These are phyloP conservation scores for Limonius californicus DNA, from an alignment of 1,140 invertebrate species.

Conservation along the genomic window DNA sequence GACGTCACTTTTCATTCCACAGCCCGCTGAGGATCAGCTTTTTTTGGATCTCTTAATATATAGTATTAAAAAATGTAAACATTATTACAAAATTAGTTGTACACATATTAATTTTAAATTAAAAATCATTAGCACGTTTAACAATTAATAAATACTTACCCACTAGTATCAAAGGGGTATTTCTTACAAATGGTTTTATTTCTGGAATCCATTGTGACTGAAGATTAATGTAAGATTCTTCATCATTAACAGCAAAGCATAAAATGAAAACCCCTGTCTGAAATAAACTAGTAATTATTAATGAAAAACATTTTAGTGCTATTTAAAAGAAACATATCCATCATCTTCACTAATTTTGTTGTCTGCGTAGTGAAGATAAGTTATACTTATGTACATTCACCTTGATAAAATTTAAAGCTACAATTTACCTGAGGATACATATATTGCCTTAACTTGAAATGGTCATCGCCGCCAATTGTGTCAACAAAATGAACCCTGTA, in stretches of 20 bases:
- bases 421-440: not conserved
- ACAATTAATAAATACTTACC: not conserved
- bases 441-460: not conserved
- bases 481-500: not conserved
- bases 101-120: no score
- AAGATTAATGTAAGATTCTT: not conserved
- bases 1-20: no score
- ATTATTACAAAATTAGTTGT: no score
- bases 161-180: not conserved
- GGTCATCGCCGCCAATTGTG: not conserved
- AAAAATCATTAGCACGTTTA: no score
- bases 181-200: not conserved
- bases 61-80: no score
- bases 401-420: not conserved
- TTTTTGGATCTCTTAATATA: no score
- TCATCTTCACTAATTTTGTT: not conserved
- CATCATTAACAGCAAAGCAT: not conserved
- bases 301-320: no score
- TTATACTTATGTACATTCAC: not conserved
- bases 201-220: not conserved
- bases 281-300: not conserved
- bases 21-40: no score
- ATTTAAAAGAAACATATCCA: no score
- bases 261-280: not conserved
- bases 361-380: not conserved